Conservation (phyloP, 1,140 invertebrate genomes). For the Zaprionus ornatus region DNA sequence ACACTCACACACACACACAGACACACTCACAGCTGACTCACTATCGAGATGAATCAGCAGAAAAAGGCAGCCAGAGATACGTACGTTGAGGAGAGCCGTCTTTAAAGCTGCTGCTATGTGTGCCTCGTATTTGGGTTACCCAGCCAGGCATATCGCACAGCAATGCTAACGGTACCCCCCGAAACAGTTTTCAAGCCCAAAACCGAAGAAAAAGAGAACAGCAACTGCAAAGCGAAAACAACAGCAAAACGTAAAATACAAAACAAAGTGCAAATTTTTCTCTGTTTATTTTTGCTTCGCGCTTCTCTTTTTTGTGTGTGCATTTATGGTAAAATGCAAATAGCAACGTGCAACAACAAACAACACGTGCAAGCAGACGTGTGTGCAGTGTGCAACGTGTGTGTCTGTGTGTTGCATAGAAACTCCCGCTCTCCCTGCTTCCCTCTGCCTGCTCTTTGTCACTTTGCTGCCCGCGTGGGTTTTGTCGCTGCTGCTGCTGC, state of each 20-base stretch:
- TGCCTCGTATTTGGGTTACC: slow-evolving; percentile 74
- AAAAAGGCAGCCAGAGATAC: neutral
- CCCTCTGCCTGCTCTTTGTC: slow-evolving; percentile 40
- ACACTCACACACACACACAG: slow-evolving; percentile 20
- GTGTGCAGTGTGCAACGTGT: neutral
- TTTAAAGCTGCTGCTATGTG: slow-evolving; percentile 29
- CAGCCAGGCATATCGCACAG: slow-evolving; percentile 63
- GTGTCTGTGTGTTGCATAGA: neutral
- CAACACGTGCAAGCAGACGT: slow-evolving; percentile 56
- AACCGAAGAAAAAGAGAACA: slow-evolving; percentile 34
- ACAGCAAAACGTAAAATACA: slow-evolving; percentile 46
- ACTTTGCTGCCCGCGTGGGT: slow-evolving; percentile 42
- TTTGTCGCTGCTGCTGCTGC: slow-evolving; percentile 27
- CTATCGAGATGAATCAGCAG: slow-evolving; percentile 68
- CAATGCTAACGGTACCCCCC: slow-evolving; percentile 60
- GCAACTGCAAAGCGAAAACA: slow-evolving; percentile 41
- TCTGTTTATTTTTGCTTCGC: slow-evolving; percentile 7
- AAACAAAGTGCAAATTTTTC: slow-evolving; percentile 53
- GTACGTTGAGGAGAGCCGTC: slow-evolving; percentile 11
- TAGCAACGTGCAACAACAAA: slow-evolving; percentile 44
- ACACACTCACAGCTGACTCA: slow-evolving; percentile 54
- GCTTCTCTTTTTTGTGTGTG: slow-evolving; percentile 45
- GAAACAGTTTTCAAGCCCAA: slow-evolving; percentile 19
- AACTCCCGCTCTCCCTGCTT: slow-evolving; percentile 1
- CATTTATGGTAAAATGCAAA: slow-evolving; percentile 75